Percentiles rank a stretch among this genome's conserved stretches.
Conservation (phyloP, 2,797 vertebrate species). For the Melanogrammus aeglefinus region DNA sequence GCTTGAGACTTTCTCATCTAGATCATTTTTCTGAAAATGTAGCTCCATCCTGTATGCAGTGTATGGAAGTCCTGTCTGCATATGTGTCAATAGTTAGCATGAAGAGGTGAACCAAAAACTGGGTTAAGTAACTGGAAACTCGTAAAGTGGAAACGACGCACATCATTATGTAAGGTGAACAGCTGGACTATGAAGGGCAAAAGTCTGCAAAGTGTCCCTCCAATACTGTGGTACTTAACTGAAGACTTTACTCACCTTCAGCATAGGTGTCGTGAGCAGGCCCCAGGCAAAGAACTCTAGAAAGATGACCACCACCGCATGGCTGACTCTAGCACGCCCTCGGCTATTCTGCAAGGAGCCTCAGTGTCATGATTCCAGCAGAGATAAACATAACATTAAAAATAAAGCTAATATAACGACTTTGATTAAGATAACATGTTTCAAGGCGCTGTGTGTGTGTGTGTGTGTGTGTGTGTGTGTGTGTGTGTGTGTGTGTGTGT, state of each 20-base stretch:
- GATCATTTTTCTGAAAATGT: too few species aligned
- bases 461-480: neutral
- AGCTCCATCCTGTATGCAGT: neutral
- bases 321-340: conserved; percentile 85
- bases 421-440: neutral
- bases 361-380: neutral
- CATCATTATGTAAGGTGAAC: neutral
- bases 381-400: neutral
- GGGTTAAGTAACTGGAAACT: neutral
- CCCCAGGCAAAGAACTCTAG: conserved; percentile 98
- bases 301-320: conserved; percentile 97
- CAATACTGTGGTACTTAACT: neutral
- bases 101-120: neutral
- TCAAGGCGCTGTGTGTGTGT: neutral
- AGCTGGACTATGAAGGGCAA: neutral
- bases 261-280: conserved; percentile 89
- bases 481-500: too few species aligned
- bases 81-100: neutral
- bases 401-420: neutral
- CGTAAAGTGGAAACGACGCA: neutral
- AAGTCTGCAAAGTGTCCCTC: conserved; percentile 9
- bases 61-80: neutral
- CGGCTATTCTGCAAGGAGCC: conserved; percentile 54
- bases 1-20: too few species aligned
- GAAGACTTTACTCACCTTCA: conserved; percentile 78